Base-by-base conservation (phyloP, 2,888 invertebrate species). In the Buathra laborator region DNA sequence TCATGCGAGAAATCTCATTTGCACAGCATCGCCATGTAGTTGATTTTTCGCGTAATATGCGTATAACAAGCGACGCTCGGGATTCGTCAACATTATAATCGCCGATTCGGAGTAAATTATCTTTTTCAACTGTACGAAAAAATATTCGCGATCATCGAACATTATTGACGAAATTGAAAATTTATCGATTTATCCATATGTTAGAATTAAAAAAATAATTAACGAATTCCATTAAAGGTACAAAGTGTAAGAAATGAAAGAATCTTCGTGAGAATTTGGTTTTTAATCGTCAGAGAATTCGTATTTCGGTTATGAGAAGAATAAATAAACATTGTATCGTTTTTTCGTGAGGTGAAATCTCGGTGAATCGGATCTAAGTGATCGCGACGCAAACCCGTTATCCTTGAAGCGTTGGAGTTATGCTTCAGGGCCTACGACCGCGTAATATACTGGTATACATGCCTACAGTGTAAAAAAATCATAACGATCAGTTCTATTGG, bases 301-400 rank as follows among this genome's bases (percentile, higher is more conserved):
- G 53, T 2, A 16, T 37, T 37, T 37, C n/a, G 66, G 16, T 56
- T 24, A n/a, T 24, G 12, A 6, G 16, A 72, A 5, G 10, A 51
- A 53, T 5, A 37, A 16, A 19, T 12, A 12, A 68, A 77, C 46
- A 62, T 37, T 59, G 29, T 46, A 70, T 70, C 46, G 19, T 19
- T 59, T 59, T 80, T 80, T 70, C 62, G 51, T 29, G 24, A 46
- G 53, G 48, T 48, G 3, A 37, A 16, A 24, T 43, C 43, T 14
- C 46, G 12, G 64, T n/a, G 51, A 74, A 79, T 71, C 51, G 53
- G 64, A 66, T 48, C 79, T 43, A 7, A 12, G 51, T 56, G 37
- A 80, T 67, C 70, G 12, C 46, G 72, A 67, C 72, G 80, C 72
- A 44, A 80, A 72, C 72, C 56, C n/a, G 80, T 80, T 66, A 67